These are phyloP conservation scores for Conops quadrifasciatus DNA, from an alignment of 2,888 invertebrate genomes.

Conservation along the genomic window DNA sequence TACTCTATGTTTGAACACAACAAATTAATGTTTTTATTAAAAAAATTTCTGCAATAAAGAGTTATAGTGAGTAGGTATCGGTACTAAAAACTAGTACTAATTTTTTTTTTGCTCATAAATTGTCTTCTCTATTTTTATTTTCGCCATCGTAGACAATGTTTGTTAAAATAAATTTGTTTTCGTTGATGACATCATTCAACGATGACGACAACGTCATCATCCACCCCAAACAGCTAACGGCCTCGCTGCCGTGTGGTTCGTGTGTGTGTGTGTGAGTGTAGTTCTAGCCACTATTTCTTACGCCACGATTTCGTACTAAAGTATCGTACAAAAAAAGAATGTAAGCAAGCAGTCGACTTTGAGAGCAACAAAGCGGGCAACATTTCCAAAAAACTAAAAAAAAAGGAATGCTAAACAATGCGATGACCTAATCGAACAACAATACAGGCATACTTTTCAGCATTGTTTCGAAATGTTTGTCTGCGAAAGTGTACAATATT, in stretches of 20 bases:
- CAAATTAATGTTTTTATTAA: too few relatives aligned
- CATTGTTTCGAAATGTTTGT: too few relatives aligned
- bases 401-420: background rate
- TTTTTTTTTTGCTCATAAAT: background rate
- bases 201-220: constrained; percentile 4
- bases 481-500: too few relatives aligned
- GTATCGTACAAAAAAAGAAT: background rate
- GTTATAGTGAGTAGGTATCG: too few relatives aligned
- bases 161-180: background rate
- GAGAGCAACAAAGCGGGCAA: too few relatives aligned
- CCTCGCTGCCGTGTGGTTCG: background rate
- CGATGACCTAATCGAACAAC: background rate
- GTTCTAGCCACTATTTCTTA: background rate
- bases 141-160: too few relatives aligned
- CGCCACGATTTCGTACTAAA: background rate
- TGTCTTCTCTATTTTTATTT: background rate
- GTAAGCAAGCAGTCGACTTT: constrained; percentile 1
- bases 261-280: background rate
- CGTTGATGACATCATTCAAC: constrained; percentile 1
- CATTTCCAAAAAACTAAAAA: background rate
- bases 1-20: background rate
- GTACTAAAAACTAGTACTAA: too few relatives aligned
- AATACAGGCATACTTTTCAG: background rate
- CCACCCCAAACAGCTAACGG: background rate
- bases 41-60: too few relatives aligned